Evolutionary conservation across 2,797 vertebrate species (phyloP).

Genomic region (Dermochelys coriacea): DNA sequence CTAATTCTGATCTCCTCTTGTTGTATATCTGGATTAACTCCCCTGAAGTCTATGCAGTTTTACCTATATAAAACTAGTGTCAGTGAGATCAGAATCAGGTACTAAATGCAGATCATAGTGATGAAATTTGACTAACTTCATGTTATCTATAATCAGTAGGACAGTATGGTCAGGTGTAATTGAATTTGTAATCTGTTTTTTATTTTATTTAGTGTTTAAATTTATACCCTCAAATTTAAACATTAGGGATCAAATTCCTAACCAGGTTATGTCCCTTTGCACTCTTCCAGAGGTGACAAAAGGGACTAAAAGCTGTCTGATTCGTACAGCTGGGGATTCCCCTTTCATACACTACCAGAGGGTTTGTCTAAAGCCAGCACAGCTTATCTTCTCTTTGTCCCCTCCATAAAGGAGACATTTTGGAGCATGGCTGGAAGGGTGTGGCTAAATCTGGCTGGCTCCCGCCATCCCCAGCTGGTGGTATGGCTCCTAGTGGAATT

Average conservation of each 20-base stretch:
- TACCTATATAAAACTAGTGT: slow-evolving; percentile 1
- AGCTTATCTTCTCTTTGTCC: background rate
- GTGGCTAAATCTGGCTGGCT: background rate
- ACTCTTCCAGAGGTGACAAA: background rate
- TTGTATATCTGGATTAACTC: slow-evolving; percentile 51
- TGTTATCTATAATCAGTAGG: background rate
- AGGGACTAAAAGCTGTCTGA: background rate
- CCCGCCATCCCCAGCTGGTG: background rate
- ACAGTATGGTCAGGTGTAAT: background rate
- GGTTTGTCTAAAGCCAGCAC: background rate
- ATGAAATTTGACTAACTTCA: background rate
- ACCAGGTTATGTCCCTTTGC: background rate
- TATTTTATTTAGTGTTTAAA: slow-evolving; percentile 13
- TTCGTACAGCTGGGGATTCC: background rate
- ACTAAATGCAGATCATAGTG: background rate
- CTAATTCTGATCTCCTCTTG: slow-evolving; percentile 53
- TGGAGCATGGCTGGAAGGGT: background rate
- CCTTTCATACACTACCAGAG: background rate
- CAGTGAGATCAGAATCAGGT: background rate
- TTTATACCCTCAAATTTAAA: background rate
- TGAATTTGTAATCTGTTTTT: background rate
- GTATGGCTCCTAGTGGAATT: background rate
- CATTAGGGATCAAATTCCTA: background rate
- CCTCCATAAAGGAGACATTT: background rate
- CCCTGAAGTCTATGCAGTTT: slow-evolving; percentile 11